These are phyloP conservation scores for Coptotermes formosanus DNA, from an alignment of 1,140 invertebrate species.

Conservation along the genomic window DNA sequence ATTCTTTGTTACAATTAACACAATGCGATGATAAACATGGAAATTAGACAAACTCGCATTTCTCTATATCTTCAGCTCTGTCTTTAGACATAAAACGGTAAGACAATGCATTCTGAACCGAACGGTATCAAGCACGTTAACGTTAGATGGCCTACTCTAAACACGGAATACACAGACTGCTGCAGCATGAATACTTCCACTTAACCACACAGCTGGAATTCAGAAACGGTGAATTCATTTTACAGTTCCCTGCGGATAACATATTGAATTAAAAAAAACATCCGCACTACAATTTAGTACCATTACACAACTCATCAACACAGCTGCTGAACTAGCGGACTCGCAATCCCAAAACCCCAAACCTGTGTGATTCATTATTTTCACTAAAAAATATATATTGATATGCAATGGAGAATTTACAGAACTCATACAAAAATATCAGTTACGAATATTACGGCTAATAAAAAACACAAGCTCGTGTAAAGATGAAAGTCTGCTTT, in stretches of 20 bases:
- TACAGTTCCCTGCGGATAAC: not conserved
- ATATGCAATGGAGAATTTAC: not conserved
- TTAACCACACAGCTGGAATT: not conserved
- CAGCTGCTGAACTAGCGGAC: not conserved
- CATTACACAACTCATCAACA: slow-evolving; percentile 2
- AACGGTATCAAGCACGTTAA: not conserved
- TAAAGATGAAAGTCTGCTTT: not conserved
- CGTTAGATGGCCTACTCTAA: not conserved
- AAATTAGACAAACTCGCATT: no score
- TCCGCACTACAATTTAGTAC: not conserved
- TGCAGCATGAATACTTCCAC: not conserved
- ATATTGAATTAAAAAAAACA: not conserved
- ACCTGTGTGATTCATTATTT: not conserved
- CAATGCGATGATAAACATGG: no score
- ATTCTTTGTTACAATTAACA: no score
- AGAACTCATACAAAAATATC: not conserved
- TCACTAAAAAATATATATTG: not conserved
- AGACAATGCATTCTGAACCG: no score
- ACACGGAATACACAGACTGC: not conserved
- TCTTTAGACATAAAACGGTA: no score
- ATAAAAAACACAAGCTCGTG: not conserved
- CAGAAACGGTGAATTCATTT: not conserved
- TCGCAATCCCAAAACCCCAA: not conserved
- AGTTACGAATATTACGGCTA: not conserved
- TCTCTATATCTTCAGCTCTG: no score